phyloP scores from a whole-genome alignment of 2,888 invertebrate genomes.

The Harpagoxenus sublaevis region DNA sequence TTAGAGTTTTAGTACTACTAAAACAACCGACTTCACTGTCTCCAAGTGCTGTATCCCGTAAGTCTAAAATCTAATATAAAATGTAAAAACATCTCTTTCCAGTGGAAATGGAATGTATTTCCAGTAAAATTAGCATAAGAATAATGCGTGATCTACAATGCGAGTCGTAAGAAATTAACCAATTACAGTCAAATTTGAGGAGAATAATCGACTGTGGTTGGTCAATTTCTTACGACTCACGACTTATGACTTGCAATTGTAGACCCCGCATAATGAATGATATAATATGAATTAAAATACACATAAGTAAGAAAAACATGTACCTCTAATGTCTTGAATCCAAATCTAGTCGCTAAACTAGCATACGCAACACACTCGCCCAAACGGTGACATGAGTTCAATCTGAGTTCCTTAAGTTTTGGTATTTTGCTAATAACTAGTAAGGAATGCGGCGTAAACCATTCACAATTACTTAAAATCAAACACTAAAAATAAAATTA shows the following conservation, averaged over 20 bases:
- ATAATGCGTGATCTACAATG: background rate
- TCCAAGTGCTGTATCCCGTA: conserved; percentile 88
- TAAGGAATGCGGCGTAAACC: conserved; percentile 92
- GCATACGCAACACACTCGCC: conserved; percentile 92
- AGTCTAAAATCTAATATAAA: conserved; percentile 86
- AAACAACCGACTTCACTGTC: conserved; percentile 89
- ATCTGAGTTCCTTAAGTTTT: conserved; percentile 88
- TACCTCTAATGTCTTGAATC: conserved; percentile 89
- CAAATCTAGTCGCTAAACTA: conserved; percentile 91
- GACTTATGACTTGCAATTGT: too few species aligned
- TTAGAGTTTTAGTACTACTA: conserved; percentile 87
- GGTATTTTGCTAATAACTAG: conserved; percentile 91
- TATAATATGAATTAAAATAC: conserved; percentile 14
- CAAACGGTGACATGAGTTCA: conserved; percentile 90
- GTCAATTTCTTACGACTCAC: too few species aligned
- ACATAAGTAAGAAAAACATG: background rate
- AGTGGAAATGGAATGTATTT: too few species aligned
- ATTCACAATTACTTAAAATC: conserved; percentile 91
- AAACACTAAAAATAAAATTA: conserved; percentile 87
- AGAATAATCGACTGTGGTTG: too few species aligned
- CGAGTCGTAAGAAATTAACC: too few species aligned
- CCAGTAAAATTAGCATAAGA: conserved; percentile 50
- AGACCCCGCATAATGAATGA: background rate
- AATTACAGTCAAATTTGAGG: too few species aligned
- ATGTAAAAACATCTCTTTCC: conserved; percentile 25